Percentiles rank a stretch among this genome's conserved stretches.
phyloP scores from a whole-genome alignment of 2,113 vertebrate genomes.

The Muntiacus muntjak region DNA sequence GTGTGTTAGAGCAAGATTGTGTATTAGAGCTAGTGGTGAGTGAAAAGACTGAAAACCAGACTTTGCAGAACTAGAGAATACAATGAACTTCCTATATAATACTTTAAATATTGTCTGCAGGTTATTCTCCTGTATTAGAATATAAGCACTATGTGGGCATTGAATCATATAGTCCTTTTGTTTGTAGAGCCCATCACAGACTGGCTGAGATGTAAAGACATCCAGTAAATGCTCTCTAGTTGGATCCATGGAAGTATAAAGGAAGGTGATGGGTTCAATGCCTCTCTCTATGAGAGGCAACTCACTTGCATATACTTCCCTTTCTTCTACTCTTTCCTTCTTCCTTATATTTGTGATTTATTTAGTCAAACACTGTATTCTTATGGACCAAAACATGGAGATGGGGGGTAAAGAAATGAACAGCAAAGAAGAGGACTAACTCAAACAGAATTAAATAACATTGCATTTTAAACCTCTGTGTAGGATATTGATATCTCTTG shows the following conservation, averaged over 20 bases:
- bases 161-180: background rate
- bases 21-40: background rate
- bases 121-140: background rate
- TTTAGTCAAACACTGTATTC: background rate
- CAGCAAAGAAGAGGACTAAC: background rate
- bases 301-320: background rate
- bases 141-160: background rate
- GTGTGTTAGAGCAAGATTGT: background rate
- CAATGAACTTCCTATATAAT: background rate
- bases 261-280: background rate
- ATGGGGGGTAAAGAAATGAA: background rate
- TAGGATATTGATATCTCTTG: background rate
- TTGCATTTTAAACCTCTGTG: background rate
- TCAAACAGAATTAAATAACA: background rate
- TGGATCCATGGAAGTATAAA: background rate
- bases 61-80: background rate
- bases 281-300: background rate
- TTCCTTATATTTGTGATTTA: background rate
- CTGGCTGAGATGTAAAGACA: background rate
- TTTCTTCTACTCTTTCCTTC: background rate
- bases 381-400: background rate
- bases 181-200: background rate
- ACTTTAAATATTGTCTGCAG: background rate
- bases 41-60: background rate
- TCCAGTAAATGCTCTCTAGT: background rate